These are phyloP conservation scores for Eristalis pertinax DNA, from an alignment of 2,888 invertebrate genomes.

Conservation along the genomic window DNA sequence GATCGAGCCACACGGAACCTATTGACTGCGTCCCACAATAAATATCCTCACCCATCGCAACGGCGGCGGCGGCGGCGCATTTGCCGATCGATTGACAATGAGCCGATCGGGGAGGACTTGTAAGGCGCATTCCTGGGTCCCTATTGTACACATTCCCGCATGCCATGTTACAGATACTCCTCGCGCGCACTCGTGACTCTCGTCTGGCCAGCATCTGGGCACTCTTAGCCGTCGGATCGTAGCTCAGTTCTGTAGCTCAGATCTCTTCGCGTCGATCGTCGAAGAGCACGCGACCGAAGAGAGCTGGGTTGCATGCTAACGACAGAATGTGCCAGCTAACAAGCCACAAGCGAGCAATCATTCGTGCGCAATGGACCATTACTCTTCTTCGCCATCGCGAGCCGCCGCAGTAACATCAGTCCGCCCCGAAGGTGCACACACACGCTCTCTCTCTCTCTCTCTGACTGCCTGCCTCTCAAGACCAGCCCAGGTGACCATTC, in stretches of 20 bases:
- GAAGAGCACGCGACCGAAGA: conserved; percentile 48
- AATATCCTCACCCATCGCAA: conserved; percentile 43
- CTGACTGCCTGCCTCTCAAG: not conserved
- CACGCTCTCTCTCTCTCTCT: not conserved
- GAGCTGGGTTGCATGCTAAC: conserved; percentile 18
- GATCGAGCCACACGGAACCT: conserved; percentile 43
- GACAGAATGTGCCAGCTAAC: conserved; percentile 56
- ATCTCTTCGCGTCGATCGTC: conserved; percentile 29
- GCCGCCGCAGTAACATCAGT: not conserved
- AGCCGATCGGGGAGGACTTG: conserved; percentile 38
- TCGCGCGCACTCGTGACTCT: not conserved
- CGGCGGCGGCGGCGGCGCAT: not conserved
- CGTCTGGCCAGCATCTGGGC: not conserved
- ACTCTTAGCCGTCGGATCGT: conserved; percentile 26
- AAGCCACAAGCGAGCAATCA: conserved; percentile 69
- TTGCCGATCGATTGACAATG: conserved; percentile 53
- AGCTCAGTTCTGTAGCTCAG: conserved; percentile 55
- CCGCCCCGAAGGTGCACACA: not conserved
- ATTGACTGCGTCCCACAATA: conserved; percentile 68
- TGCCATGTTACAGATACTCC: not conserved
- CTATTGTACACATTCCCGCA: not conserved
- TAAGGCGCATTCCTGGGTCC: not conserved
- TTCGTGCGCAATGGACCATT: conserved; percentile 71
- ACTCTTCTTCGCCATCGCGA: conserved; percentile 64
- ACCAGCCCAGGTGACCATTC: conserved; percentile 68